These are phyloP conservation scores for Ophion ellenae DNA, from an alignment of 2,888 invertebrate species.

Conservation along the genomic window DNA sequence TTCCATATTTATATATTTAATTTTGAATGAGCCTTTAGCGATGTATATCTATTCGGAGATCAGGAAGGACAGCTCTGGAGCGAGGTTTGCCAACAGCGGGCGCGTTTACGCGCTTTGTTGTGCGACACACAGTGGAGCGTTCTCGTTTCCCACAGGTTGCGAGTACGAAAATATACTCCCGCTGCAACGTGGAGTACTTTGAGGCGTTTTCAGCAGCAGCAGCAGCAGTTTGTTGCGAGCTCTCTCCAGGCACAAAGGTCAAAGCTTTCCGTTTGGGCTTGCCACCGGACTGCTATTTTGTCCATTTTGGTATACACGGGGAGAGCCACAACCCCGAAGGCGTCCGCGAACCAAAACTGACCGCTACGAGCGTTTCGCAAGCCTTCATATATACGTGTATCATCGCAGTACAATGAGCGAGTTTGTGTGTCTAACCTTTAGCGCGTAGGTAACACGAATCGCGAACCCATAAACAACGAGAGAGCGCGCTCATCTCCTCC, in stretches of 20 bases:
- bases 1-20: not conserved
- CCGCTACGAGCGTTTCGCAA: constrained; percentile 45
- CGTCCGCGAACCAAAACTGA: constrained; percentile 59
- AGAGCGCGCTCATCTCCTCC: not conserved
- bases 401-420: not conserved
- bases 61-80: constrained; percentile 12
- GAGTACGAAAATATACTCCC: constrained; percentile 73
- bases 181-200: constrained; percentile 73
- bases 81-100: constrained; percentile 42
- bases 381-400: constrained; percentile 67
- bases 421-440: constrained; percentile 66
- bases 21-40: not conserved
- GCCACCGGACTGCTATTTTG: constrained; percentile 43
- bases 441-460: constrained; percentile 62
- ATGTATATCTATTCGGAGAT: constrained; percentile 20
- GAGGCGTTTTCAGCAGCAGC: constrained; percentile 65
- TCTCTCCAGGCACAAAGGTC: constrained; percentile 74
- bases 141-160: constrained; percentile 67
- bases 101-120: constrained; percentile 73
- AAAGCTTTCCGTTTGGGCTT: constrained; percentile 71
- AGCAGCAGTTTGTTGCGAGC: constrained; percentile 31
- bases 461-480: constrained; percentile 14
- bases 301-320: constrained; percentile 54
- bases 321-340: constrained; percentile 52
- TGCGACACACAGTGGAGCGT: constrained; percentile 67